Evolutionary conservation across 1,140 invertebrate species (phyloP), one percentile per base, ranked within the genome.

Genomic region (Drosophila burlai): DNA sequence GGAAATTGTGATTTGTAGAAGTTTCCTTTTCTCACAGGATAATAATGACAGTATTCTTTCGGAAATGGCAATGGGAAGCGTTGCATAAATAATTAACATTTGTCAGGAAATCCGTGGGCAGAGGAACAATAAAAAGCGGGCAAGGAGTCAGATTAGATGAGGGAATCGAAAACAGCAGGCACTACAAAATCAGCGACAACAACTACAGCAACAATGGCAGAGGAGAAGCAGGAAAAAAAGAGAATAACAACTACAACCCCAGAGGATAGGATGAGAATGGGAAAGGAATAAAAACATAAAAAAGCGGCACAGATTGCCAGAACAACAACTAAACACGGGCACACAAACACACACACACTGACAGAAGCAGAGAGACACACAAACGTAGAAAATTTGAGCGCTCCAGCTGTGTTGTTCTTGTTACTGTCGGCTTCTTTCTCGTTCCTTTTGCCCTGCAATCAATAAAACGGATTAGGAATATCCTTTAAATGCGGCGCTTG

Each of bases 401-500:
- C 66, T 79, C 75, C 76, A 80, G 55, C 66, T 78, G 72, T 79
- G 76, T 57, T 60, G 55, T 55, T 67, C 57, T 76, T 73, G 68
- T 61, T 52, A 46, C 34, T 42, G 66, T 50, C 34, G 47, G 34
- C 16, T 36, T 29, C 31, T 52, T 40, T 31, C 36, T 43, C 52
- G 18, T 69, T 52, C 73, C 46, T 47, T 72, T 16, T 42, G 38
- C 31, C 47, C 76, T 90, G 85, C 85, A 89, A 89, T 89, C 85
- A 89, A 89, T 89, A 89, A 89, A 89, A 89, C 85, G 85, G 85
- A 89, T 89, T 89, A 90, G 85, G 66, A 90, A 85, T 85, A 89
- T 89, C 85, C 85, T 85, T 77, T 89, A 90, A 89, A 89, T 90
- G 85, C 81, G 81, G 47, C 81, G 81, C 73, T 89, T 79, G 58